Conservation (phyloP, 2,113 vertebrate species). For the Saccopteryx bilineata region DNA sequence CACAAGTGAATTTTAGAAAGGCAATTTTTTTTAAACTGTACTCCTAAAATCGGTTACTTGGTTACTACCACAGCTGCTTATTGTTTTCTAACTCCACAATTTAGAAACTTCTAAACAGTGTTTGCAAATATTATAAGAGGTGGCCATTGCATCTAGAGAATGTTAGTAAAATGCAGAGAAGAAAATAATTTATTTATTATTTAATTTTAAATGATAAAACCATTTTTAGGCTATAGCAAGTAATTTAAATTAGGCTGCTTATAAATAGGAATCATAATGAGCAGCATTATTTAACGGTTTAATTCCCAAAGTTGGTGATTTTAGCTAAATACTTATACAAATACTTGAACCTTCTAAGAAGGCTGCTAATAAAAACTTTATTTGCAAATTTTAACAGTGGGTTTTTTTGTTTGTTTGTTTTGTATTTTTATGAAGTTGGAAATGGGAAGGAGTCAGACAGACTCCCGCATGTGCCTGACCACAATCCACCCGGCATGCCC, state of each 20-base stretch:
- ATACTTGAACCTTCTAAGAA: slow-evolving; percentile 16
- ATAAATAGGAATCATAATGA: slow-evolving; percentile 30
- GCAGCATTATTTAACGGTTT: slow-evolving; percentile 48
- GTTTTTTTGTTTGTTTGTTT: too few species aligned
- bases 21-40: not conserved
- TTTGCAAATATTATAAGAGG: not conserved
- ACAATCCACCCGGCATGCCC: too few species aligned
- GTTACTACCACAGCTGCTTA: not conserved
- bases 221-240: not conserved
- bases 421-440: too few species aligned
- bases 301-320: slow-evolving; percentile 56
- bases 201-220: not conserved
- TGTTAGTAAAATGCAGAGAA: not conserved
- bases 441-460: too few species aligned
- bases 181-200: not conserved
- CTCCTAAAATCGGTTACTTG: not conserved
- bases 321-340: slow-evolving; percentile 38
- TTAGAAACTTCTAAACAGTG: not conserved
- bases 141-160: not conserved
- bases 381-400: not conserved
- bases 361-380: slow-evolving; percentile 44
- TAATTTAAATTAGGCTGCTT: slow-evolving; percentile 14
- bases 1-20: not conserved
- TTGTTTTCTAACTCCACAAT: not conserved
- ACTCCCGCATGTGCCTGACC: too few species aligned